These are phyloP conservation scores for Siderastrea radians DNA, from an alignment of 92 coral and sea anemone species.

Conservation along the genomic window DNA sequence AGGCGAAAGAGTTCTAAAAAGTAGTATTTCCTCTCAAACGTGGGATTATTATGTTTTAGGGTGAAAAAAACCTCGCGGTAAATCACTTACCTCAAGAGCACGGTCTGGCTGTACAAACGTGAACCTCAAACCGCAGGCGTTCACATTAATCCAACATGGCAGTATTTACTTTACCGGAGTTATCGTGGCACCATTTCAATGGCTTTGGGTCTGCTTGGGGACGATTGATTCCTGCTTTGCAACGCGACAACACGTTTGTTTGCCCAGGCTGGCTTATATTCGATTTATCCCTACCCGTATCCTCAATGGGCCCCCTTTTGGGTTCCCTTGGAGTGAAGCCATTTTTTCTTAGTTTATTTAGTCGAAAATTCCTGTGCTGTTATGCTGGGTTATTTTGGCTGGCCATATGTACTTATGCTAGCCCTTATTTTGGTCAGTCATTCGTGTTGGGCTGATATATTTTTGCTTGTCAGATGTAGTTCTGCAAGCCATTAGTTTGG, in stretches of 20 bases:
- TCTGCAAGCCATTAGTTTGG: not conserved
- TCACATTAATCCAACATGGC: slow-evolving; percentile 34
- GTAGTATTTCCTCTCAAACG: too few species aligned
- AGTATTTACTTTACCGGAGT: slow-evolving; percentile 3
- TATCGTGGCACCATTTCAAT: not conserved
- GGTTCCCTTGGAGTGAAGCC: too few species aligned
- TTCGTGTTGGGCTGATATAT: not conserved
- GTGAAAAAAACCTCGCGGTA: too few species aligned
- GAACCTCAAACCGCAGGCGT: not conserved
- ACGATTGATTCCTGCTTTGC: not conserved
- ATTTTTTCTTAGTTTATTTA: too few species aligned
- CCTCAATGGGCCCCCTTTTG: too few species aligned
- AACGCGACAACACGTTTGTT: too few species aligned
- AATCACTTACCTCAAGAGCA: too few species aligned
- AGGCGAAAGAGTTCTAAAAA: too few species aligned
- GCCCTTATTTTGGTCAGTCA: not conserved
- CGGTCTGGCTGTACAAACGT: too few species aligned
- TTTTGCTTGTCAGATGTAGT: not conserved
- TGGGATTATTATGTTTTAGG: too few species aligned
- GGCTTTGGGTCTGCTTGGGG: slow-evolving; percentile 56
- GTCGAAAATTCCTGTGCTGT: not conserved
- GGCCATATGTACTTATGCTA: not conserved
- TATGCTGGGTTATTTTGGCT: not conserved
- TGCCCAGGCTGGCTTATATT: too few species aligned
- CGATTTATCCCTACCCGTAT: not conserved